Conservation (phyloP, 1,140 invertebrate genomes). For the Scaptodrosophila lebanonensis region DNA sequence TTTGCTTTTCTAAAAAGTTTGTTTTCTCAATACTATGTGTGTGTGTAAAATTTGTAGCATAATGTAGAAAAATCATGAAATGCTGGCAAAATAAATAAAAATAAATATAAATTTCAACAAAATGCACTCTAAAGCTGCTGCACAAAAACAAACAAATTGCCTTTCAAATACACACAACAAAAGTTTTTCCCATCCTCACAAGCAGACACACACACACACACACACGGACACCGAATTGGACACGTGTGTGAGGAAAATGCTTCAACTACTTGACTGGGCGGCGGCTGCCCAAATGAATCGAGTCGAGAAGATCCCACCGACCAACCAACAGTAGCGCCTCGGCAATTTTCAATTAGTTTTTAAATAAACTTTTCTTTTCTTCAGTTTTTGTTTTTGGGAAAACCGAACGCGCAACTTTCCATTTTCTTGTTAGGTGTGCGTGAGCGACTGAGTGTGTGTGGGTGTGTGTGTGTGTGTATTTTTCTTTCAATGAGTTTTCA, state of each 20-base stretch:
- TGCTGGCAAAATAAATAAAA: too few relatives aligned
- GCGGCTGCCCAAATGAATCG: conserved; percentile 18
- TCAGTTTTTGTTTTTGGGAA: conserved; percentile 33
- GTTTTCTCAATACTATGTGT: too few relatives aligned
- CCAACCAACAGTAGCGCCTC: conserved; percentile 8
- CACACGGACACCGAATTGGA: conserved; percentile 23
- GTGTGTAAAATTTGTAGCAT: too few relatives aligned
- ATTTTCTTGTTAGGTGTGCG: conserved; percentile 38
- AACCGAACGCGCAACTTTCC: conserved; percentile 45
- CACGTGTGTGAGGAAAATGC: too few relatives aligned
- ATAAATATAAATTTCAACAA: conserved; percentile 53
- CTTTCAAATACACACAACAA: conserved; percentile 39
- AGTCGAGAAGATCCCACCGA: conserved; percentile 6
- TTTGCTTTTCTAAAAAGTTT: neutral
- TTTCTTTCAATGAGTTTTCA: conserved; percentile 21
- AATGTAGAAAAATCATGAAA: too few relatives aligned
- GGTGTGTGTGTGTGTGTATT: conserved; percentile 11
- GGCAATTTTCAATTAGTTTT: conserved; percentile 73
- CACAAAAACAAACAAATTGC: conserved; percentile 60
- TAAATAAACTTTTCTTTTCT: conserved; percentile 58
- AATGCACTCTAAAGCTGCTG: conserved; percentile 56
- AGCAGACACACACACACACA: conserved; percentile 32
- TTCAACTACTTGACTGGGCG: conserved; percentile 43
- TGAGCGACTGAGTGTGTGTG: conserved; percentile 19
- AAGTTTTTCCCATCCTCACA: conserved; percentile 27